Evolutionary conservation across 2,797 vertebrate species (phyloP).

Genomic region (Karalla daura): DNA sequence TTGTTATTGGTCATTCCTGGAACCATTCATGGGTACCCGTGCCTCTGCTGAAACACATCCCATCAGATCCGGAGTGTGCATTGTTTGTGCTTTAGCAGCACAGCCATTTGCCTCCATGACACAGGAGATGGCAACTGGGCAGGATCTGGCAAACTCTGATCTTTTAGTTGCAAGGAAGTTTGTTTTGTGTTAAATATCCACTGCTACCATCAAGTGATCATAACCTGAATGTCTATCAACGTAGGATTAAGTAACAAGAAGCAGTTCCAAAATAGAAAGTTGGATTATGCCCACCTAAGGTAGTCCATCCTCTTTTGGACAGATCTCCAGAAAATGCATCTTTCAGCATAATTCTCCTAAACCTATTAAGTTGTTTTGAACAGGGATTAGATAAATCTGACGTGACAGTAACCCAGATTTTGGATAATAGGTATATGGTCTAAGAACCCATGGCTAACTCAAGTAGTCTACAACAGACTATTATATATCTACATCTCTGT

Average conservation of each 20-base stretch:
- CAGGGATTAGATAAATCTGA: no score
- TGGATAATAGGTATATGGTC: no score
- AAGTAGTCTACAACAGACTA: not conserved
- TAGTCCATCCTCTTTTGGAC: not conserved
- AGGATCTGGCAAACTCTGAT: not conserved
- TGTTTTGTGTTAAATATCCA: no score
- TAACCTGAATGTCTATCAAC: no score
- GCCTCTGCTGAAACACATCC: conserved; percentile 16
- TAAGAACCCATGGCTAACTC: no score
- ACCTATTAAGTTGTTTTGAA: no score
- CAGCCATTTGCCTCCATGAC: conserved; percentile 6
- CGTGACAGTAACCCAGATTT: no score
- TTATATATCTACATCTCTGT: not conserved
- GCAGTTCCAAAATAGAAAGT: not conserved
- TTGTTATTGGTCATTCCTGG: conserved; percentile 31
- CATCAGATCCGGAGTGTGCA: conserved; percentile 8
- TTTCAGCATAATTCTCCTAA: not conserved
- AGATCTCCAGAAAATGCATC: not conserved
- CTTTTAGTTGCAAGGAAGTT: no score
- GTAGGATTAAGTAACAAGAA: no score
- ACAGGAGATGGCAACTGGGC: conserved; percentile 13
- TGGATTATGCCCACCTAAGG: no score
- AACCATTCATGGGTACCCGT: conserved; percentile 24
- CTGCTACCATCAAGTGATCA: no score
- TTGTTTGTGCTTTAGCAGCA: conserved; percentile 6